Percentiles rank a stretch among this genome's conserved stretches.
Conservation (phyloP, 1,140 invertebrate genomes). For the Macrobrachium nipponense region DNA sequence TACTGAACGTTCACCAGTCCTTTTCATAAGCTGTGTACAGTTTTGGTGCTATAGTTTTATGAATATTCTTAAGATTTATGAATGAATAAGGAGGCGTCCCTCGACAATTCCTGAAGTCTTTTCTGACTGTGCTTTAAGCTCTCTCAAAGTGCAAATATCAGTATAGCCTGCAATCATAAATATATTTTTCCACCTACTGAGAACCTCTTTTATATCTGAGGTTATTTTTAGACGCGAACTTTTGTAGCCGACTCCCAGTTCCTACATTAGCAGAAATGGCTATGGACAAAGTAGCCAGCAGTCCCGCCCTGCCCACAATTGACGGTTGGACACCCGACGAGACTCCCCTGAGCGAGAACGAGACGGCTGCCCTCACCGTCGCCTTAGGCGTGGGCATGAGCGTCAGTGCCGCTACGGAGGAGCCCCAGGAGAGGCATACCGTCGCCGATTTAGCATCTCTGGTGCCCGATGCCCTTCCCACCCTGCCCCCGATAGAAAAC, state of each 20-base stretch:
- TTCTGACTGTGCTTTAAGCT: no score
- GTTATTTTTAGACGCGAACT: neutral
- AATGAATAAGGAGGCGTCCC: no score
- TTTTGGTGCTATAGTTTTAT: no score
- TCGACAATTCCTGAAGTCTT: no score
- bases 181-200: neutral
- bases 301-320: slow-evolving; percentile 21
- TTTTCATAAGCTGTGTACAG: no score
- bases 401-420: slow-evolving; percentile 33
- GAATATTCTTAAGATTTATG: no score
- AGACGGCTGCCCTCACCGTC: slow-evolving; percentile 26
- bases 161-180: no score
- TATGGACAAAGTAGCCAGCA: slow-evolving; percentile 46
- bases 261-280: neutral
- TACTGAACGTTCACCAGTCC: no score
- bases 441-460: slow-evolving; percentile 15
- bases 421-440: slow-evolving; percentile 25
- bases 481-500: neutral
- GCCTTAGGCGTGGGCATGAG: slow-evolving; percentile 21
- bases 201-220: neutral
- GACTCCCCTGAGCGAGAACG: slow-evolving; percentile 15
- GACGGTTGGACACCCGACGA: slow-evolving; percentile 32
- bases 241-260: neutral
- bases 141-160: no score
- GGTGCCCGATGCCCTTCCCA: neutral